Conservation (phyloP, 2,888 invertebrate genomes). For the Escarpia spicata region DNA sequence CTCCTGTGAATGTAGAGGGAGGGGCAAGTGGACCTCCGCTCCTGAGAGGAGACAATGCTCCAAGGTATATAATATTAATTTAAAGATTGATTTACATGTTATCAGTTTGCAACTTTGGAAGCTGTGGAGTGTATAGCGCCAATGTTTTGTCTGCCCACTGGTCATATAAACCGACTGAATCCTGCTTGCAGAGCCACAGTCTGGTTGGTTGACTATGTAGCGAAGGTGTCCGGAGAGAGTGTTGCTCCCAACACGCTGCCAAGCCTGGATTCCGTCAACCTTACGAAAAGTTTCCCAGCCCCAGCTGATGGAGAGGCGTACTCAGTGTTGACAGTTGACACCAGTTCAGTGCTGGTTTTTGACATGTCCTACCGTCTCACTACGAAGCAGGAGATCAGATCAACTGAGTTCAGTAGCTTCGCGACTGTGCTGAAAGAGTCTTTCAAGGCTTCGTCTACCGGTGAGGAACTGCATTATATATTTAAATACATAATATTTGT, state of each 20-base stretch:
- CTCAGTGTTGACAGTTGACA: neutral
- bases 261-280: neutral
- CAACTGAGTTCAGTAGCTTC: neutral
- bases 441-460: neutral
- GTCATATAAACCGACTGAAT: neutral
- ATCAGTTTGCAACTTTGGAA: neutral
- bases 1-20: too few species aligned
- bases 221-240: neutral
- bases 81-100: too few species aligned
- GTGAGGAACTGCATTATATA: neutral
- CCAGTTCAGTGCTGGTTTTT: neutral
- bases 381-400: neutral
- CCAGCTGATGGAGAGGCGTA: neutral
- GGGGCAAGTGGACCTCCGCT: too few species aligned
- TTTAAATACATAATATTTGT: neutral
- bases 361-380: constrained; percentile 1
- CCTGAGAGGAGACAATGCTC: too few species aligned
- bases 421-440: neutral
- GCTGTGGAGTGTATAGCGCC: neutral
- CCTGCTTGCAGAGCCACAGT: neutral
- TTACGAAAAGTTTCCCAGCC: neutral
- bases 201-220: neutral
- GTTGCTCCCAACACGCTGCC: neutral
- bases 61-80: too few species aligned
- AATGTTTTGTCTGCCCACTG: neutral